A percentile compares a stretch with the other conserved stretches of the same genome.
Conservation (phyloP, 2,113 vertebrate species). For the Sturnira hondurensis region DNA sequence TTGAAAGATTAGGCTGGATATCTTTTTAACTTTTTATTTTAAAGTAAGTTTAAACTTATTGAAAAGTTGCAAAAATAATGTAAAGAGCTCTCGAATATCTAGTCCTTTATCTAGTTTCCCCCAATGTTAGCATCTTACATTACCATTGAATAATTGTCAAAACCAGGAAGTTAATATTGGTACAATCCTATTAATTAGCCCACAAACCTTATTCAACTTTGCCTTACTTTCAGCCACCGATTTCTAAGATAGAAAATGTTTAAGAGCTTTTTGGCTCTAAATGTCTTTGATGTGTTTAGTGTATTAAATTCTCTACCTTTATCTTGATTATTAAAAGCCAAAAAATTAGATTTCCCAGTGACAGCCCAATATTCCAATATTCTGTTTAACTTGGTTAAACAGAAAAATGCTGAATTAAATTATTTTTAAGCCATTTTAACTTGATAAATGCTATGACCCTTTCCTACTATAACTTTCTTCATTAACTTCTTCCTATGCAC, state of each 20-base stretch:
- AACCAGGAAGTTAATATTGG: not conserved
- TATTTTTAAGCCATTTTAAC: constrained; percentile 33
- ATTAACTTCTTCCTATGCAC: constrained; percentile 45
- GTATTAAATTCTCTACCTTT: constrained; percentile 14
- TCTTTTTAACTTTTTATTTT: not conserved
- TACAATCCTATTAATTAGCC: not conserved
- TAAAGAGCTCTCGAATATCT: not conserved
- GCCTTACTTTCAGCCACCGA: not conserved
- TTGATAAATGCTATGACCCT: constrained; percentile 31
- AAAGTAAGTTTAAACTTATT: not conserved
- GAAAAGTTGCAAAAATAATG: not conserved
- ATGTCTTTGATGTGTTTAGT: constrained; percentile 1
- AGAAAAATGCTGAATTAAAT: constrained; percentile 37
- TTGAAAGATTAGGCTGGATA: not conserved
- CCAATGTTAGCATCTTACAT: not conserved
- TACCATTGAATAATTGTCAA: not conserved
- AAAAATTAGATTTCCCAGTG: constrained; percentile 35
- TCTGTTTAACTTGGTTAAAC: constrained; percentile 1
- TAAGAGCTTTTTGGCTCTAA: constrained; percentile 25
- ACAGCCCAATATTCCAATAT: not conserved
- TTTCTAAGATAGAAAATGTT: constrained; percentile 8
- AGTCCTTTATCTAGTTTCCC: not conserved
- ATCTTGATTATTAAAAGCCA: constrained; percentile 40
- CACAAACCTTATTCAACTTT: not conserved
- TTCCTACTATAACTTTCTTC: constrained; percentile 10